Percentiles rank a stretch among this genome's conserved stretches.
phyloP scores from a whole-genome alignment of 2,113 vertebrate genomes.

The Rallus limicola region DNA sequence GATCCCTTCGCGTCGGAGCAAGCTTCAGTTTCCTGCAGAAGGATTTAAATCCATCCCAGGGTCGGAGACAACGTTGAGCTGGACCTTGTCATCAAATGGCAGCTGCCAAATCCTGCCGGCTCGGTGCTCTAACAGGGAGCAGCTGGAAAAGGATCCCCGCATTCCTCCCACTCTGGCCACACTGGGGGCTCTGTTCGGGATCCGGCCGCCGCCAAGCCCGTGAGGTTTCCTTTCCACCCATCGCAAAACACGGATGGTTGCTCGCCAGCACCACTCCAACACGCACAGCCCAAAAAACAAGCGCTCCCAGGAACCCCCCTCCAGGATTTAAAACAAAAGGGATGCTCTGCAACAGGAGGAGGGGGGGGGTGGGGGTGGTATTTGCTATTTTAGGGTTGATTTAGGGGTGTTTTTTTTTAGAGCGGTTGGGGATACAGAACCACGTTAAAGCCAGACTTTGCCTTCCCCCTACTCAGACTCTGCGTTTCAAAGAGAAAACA shows the following conservation, averaged over 20 bases:
- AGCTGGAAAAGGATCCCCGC: constrained; percentile 75
- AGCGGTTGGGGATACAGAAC: background rate
- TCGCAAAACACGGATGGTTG: background rate
- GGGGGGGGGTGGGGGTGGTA: too few species aligned
- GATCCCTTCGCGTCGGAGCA: background rate
- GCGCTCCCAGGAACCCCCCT: background rate
- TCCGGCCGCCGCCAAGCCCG: constrained; percentile 25
- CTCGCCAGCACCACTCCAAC: background rate
- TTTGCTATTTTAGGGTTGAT: too few species aligned
- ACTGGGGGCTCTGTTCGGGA: constrained; percentile 74
- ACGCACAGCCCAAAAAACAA: accelerated
- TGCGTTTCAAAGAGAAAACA: background rate
- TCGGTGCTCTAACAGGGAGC: constrained; percentile 71
- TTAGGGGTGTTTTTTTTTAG: background rate
- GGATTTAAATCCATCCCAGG: constrained; percentile 11
- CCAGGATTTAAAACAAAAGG: background rate
- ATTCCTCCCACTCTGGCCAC: constrained; percentile 73
- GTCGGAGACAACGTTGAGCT: background rate
- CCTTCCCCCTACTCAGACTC: background rate
- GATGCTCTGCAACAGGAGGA: background rate
- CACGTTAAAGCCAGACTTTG: background rate
- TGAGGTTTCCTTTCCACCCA: constrained; percentile 42
- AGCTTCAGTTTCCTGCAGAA: constrained; percentile 21
- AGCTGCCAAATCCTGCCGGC: constrained; percentile 70
- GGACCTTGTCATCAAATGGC: constrained; percentile 72